Evolutionary conservation across 2,797 vertebrate species (phyloP), one percentile per base, ranked within the genome.

Genomic region (Smutsia gigantea): DNA sequence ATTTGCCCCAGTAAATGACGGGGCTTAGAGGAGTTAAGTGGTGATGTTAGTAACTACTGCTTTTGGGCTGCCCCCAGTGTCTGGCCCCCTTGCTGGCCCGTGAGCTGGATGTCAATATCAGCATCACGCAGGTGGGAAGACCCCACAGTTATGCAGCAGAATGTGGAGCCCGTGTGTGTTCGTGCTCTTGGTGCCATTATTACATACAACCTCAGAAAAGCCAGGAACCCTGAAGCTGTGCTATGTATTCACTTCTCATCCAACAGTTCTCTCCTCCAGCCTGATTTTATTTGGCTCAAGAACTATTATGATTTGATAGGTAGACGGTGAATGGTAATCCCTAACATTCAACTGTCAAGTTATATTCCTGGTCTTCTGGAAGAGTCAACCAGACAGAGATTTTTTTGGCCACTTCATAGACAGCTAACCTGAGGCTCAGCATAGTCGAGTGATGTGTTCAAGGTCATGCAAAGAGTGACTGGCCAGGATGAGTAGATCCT

Each of bases 361-460:
- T 29, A 39, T 4, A 68, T 11, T 59, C 31, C 31, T 46, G 53
- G 23, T 17, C 92, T 71, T 78, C 34, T 46, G 55, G n/a, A 68
- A 66, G 61, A n/a, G 18, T 72, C 51, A 69, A 77, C 7, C 18
- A 49, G 25, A 25, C 8, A 27, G 46, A 51, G 14, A 11, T 9
- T 34, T 66, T 46, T 42, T 53, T 3, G 0, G 11, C 7, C 49
- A 6, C 46, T 49, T 93, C 37, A 49, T 34, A 9, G 29, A 42
- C 0, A 19, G n/a, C 42, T 21, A 3, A 25, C 17, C 25, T 13
- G 23, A 75, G 27, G 21, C 63, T 83, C n/a, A 7, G 39, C n/a
- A 29, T 0, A 6, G 51, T 14, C 23, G 18, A 55, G 34, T 31
- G 37, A 14, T 8, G 4, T 66, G 34, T 11, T 57, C 39, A 61